Evolutionary conservation across 2,113 vertebrate genomes (phyloP), one percentile per base, ranked within the genome.

Genomic region (Cyphomyrus discorhynchus): DNA sequence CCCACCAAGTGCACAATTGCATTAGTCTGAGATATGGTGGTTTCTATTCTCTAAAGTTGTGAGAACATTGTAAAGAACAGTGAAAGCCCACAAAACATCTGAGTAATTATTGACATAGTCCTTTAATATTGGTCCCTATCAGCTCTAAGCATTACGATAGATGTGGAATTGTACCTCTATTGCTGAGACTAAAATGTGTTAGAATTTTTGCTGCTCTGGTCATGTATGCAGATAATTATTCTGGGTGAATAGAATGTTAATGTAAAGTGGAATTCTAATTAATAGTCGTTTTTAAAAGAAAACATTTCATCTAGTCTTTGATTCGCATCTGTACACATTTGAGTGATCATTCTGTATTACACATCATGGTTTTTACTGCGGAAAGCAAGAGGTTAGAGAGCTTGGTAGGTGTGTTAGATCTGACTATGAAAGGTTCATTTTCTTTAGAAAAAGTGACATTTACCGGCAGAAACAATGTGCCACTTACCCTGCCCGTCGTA

Each of bases 401-500:
- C 13, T 10, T 85, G 45, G 10, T 31, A 70, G 85, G 62, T 39
- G 56, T 27, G 86, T 93, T 87, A 88, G 89, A 91, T 94, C 88
- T 90, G 88, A 86, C 62, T 50, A 86, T 88, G 85, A 56, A 80
- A 89, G 50, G 70, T 39, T 89, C 89, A 90, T 90, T 92, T 91
- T 90, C 90, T 92, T 91, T 89, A 90, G 88, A 47, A 77, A 93
- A 93, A 89, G 89, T 91, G 90, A 93, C 87, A 91, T 92, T 94
- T 89, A 90, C 86, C 90, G 85, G 90, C 89, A 90, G 89, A 90
- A 91, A 86, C 87, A 89, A 90, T 84, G 49, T 86, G 91, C 91
- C 91, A 91, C 88, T 93, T 91, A 89, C 91, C 74, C 90, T 92
- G 92, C 91, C 92, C 90, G 35, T 90, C 74, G 89, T 94, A 94